Conservation (phyloP, 1,140 invertebrate genomes). For the Leptopilina clavipes region DNA sequence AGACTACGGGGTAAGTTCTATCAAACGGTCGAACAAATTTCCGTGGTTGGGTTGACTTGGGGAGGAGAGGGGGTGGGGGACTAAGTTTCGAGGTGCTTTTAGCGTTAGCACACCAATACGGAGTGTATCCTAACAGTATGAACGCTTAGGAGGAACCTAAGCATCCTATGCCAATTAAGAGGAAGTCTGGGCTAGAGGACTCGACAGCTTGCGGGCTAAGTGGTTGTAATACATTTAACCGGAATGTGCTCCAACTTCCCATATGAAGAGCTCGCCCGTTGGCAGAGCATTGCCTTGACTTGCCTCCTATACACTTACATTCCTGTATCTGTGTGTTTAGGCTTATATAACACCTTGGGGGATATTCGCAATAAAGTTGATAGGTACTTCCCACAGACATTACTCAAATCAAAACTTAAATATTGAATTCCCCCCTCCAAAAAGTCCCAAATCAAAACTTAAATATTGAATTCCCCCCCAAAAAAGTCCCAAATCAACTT, state of each 20-base stretch:
- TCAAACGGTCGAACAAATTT: conserved; percentile 11
- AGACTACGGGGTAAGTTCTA: background rate
- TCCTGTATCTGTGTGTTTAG: conserved; percentile 9
- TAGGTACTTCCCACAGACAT: background rate
- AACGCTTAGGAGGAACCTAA: conserved; percentile 50
- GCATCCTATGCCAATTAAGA: conserved; percentile 69
- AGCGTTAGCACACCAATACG: conserved; percentile 42
- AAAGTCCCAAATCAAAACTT: too few relatives aligned
- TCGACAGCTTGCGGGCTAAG: conserved; percentile 65
- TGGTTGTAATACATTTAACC: conserved; percentile 66
- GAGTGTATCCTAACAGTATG: conserved; percentile 40
- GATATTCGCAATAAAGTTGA: conserved; percentile 9
- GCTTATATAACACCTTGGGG: background rate
- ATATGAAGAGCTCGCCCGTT: conserved; percentile 38
- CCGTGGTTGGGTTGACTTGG: conserved; percentile 4
- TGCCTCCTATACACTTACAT: background rate
- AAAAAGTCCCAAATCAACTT: too few relatives aligned
- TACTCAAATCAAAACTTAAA: background rate
- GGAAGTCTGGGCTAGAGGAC: conserved; percentile 63
- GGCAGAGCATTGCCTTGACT: conserved; percentile 23
- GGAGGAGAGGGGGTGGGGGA: background rate
- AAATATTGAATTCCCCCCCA: too few relatives aligned
- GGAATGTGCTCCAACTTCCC: conserved; percentile 56
- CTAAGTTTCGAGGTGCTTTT: conserved; percentile 57
- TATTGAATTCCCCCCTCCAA: too few relatives aligned